Percentiles rank a stretch among this genome's conserved stretches.
phyloP scores from a whole-genome alignment of 2,888 invertebrate genomes.

The Leptura quadrifasciata region DNA sequence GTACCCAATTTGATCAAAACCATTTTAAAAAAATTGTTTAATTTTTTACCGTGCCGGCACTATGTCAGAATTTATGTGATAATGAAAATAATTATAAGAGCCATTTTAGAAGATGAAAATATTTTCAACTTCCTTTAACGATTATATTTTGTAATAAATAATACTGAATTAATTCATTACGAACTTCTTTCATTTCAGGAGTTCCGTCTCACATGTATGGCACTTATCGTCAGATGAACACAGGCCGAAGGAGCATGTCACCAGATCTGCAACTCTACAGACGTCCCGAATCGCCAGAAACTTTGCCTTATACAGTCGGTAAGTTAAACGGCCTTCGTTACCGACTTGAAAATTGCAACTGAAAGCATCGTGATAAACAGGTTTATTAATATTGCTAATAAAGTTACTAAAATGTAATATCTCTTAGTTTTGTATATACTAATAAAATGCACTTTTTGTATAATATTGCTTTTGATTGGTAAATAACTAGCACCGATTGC shows the following conservation, averaged over 20 bases:
- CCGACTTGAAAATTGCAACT: conserved; percentile 60
- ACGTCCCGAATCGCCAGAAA: conserved; percentile 67
- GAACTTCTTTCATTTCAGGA: conserved; percentile 63
- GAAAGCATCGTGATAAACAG: conserved; percentile 31
- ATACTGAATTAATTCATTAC: no score
- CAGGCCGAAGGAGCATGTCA: conserved; percentile 63
- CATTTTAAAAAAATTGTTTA: no score
- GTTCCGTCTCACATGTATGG: conserved; percentile 74
- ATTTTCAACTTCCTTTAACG: no score
- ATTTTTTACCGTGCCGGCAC: no score
- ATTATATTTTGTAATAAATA: no score
- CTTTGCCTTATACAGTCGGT: conserved; percentile 61
- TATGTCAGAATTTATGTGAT: no score
- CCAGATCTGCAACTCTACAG: conserved; percentile 67
- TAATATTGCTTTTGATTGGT: conserved; percentile 44
- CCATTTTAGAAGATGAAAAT: no score
- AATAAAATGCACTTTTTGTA: conserved; percentile 16
- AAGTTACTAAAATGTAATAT: conserved; percentile 40
- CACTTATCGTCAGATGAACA: conserved; percentile 73
- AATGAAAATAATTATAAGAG: no score
- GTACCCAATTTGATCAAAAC: no score
- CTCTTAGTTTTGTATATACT: conserved; percentile 9
- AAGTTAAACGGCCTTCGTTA: conserved; percentile 67
- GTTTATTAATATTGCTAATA: conserved; percentile 23
- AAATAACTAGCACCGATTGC: neutral